Conservation (phyloP, 1,140 invertebrate genomes). For the Zaprionus africanus region DNA sequence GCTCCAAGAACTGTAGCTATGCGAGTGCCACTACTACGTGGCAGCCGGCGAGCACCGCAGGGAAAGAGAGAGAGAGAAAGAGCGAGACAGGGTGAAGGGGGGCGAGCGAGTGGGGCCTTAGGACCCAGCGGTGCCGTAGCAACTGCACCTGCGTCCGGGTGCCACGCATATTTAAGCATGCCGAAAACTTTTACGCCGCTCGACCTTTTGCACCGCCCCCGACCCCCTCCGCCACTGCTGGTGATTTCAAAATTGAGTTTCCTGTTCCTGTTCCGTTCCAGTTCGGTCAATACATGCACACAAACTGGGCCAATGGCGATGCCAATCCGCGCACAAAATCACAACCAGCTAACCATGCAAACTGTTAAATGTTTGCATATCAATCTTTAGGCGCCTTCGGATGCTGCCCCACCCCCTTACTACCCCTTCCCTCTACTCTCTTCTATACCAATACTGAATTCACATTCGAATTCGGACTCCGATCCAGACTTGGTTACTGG, state of each 20-base stretch:
- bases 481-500: neutral
- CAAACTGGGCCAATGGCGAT: constrained; percentile 33
- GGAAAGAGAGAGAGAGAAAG: too few species aligned
- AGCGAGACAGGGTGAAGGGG: too few species aligned
- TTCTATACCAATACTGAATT: neutral
- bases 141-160: constrained; percentile 66
- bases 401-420: neutral
- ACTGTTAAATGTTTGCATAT: constrained; percentile 77
- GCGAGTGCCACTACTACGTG: constrained; percentile 8
- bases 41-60: neutral
- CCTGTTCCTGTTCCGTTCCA: constrained; percentile 26
- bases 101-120: constrained; percentile 1
- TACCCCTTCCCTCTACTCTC: neutral
- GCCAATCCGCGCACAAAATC: constrained; percentile 49
- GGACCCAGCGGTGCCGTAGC: constrained; percentile 38
- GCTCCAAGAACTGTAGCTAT: constrained; percentile 10
- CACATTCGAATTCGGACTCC: constrained; percentile 1
- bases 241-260: constrained; percentile 49
- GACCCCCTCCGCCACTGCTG: neutral
- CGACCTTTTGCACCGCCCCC: constrained; percentile 25
- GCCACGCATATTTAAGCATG: constrained; percentile 67
- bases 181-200: constrained; percentile 56
- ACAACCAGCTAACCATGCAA: constrained; percentile 64
- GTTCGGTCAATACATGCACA: constrained; percentile 50
- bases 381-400: constrained; percentile 55